Evolutionary conservation across 1,140 invertebrate species (phyloP), one percentile per base, ranked within the genome.

Genomic region (Maniola jurtina): DNA sequence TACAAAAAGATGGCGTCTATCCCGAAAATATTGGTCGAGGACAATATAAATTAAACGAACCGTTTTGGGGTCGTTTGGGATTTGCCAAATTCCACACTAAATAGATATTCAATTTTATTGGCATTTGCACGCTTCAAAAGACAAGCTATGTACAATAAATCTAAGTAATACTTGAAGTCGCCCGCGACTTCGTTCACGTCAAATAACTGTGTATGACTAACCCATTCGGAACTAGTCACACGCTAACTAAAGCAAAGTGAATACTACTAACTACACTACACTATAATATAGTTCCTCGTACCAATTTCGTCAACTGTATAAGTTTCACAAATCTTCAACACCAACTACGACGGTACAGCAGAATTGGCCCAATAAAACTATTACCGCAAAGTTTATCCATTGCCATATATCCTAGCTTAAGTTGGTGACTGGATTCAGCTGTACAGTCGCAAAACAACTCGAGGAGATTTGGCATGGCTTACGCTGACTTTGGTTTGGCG

Each of bases 401-500:
- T 72, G 67, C 64, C 66, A 73, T 73, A 70, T 63, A 69, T 73
- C 61, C 67, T 60, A 50, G 66, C 61, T 64, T 64, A 71, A 71
- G 63, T 69, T 71, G 69, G 75, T 69, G 70, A 76, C 68, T 71
- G 70, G 64, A 72, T 77, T 60, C 64, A 67, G 62, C 47, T 70
- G 66, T 79, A 73, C 54, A 68, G 74, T 80, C 72, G 72, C 66
- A 80, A 82, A 84, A 84, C 80, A 84, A 84, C 78, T 84, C 77
- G 72, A 79, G 75, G 79, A 82, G 77, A 84, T 83, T 86, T 86
- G 84, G 84, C 84, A 83, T 73, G 70, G 81, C 71, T 78, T 80
- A 76, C 73, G 84, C 82, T 78, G 84, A 84, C 78, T 80, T 76
- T 56, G 80, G 73, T 79, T 80, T 73, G 72, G 72, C 77, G 68